Base-by-base conservation (phyloP, 2,888 invertebrate genomes). In the Antheraea yamamai region DNA sequence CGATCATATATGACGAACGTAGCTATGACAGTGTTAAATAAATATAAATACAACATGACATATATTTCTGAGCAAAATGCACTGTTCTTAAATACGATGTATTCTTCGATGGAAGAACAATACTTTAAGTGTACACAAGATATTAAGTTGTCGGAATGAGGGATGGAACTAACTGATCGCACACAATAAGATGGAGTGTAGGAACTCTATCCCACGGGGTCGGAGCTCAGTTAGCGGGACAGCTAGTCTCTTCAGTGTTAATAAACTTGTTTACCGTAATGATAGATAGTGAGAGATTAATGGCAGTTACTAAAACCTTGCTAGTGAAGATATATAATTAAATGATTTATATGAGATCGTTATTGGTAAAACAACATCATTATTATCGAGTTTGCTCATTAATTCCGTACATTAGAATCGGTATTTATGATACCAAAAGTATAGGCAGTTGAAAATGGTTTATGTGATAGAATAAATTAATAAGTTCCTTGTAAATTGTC, bases 161-260 rank as follows among this genome's bases (percentile, higher is more conserved):
- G 85, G 86, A 85, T 86, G 88, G 89, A 89, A 89, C 89, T 88
- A 92, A 90, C 88, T 87, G 89, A 88, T 89, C 85, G 87, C 80
- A 82, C 82, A 79, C 81, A 84, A 82, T 88, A 88, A 90, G 90
- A 90, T 90, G 86, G 89, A 91, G 88, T 86, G 88, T 81, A 83
- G 88, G 84, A 91, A 91, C 87, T 88, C 87, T 87, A 91, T 91
- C 91, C 90, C 87, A 82, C 77, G 86, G 87, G 89, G 81, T 80
- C 81, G 77, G 77, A 83, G 85, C 82, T 87, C 79, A 85, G 87
- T 83, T 85, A 85, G 86, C 83, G 83, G 81, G 80, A 79, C 78
- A 79, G 81, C 81, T 80, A 83, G 83, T 83, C 84, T 82, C 84
- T 82, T 79, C 83, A 83, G 83, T 85, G 87, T 86, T 89, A 87